Percentiles rank a stretch among this genome's conserved stretches.
phyloP scores from a whole-genome alignment of 2,113 vertebrate species.

The Serilophus lunatus region DNA sequence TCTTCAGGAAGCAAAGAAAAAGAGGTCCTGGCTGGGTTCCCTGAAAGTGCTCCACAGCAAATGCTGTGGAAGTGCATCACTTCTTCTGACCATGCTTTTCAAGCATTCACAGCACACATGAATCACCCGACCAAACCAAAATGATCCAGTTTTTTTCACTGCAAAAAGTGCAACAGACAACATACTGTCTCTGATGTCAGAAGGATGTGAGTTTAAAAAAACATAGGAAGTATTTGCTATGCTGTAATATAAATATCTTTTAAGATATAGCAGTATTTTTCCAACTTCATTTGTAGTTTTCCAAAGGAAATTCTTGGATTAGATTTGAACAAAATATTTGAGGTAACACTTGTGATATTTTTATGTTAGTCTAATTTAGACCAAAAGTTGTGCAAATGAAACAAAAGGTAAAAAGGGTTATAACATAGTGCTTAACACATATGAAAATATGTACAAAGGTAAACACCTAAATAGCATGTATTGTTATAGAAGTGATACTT shows the following conservation, averaged over 20 bases:
- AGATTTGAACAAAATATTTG: neutral
- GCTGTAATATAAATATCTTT: neutral
- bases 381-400: neutral
- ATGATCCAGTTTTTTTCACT: neutral
- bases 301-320: neutral
- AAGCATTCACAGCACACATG: neutral
- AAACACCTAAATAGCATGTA: neutral
- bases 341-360: neutral
- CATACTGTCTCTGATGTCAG: neutral
- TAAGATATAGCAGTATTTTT: neutral
- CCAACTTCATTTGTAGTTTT: neutral
- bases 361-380: neutral
- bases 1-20: neutral
- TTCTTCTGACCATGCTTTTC: neutral
- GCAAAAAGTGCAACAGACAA: neutral
- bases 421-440: neutral
- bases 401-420: neutral
- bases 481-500: neutral
- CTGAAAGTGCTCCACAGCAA: neutral
- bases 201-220: neutral
- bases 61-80: neutral
- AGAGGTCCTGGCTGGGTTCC: neutral
- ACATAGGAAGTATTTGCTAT: accelerated
- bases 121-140: neutral
- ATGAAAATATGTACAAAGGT: neutral